A percentile compares a stretch with the other conserved stretches of the same genome.
Evolutionary conservation across 2,888 invertebrate genomes (phyloP).

Genomic region (Lacanobia oleracea): DNA sequence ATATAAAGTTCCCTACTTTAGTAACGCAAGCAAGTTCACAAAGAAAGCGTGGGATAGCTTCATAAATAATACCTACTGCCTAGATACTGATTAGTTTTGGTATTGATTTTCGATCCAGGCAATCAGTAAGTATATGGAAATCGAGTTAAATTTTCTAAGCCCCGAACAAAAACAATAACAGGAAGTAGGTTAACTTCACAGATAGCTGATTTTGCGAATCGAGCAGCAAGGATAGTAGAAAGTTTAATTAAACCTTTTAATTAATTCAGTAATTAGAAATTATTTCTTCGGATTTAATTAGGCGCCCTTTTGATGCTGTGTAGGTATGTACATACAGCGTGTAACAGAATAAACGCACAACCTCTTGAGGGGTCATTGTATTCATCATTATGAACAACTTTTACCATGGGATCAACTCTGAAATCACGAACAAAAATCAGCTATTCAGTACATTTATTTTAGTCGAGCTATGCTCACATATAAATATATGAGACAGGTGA

Average conservation of each 20-base stretch:
- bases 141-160: neutral
- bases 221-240: constrained; percentile 4
- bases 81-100: neutral
- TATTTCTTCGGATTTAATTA: neutral
- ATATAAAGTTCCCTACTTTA: neutral
- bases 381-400: too few relatives aligned
- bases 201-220: neutral
- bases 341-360: too few relatives aligned
- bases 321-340: too few relatives aligned
- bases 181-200: neutral
- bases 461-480: too few relatives aligned
- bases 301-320: neutral
- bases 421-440: too few relatives aligned
- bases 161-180: neutral
- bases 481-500: too few relatives aligned
- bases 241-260: too few relatives aligned
- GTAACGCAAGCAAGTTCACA: neutral
- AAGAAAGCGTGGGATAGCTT: too few relatives aligned
- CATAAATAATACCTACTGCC: neutral
- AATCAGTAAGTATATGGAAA: constrained; percentile 2
- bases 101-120: neutral
- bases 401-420: too few relatives aligned
- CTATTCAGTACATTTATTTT: too few relatives aligned
- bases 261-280: neutral
- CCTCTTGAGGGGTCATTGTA: too few relatives aligned